Evolutionary conservation across 2,797 vertebrate species (phyloP).

Genomic region (Intellagama lesueurii): DNA sequence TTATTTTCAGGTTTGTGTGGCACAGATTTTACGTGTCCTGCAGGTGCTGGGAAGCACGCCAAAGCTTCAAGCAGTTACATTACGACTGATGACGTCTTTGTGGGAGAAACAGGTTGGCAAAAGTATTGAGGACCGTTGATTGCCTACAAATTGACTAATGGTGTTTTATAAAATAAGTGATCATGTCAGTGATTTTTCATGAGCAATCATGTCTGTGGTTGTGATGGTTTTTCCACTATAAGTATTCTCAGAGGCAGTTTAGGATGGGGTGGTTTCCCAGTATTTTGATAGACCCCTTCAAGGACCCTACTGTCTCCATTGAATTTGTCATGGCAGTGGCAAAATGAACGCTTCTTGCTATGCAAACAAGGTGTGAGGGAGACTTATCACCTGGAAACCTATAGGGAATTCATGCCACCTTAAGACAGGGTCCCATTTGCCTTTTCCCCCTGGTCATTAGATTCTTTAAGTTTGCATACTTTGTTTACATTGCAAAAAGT

Average conservation of each 20-base stretch:
- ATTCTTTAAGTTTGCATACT: background rate
- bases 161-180: background rate
- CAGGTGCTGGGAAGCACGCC: constrained; percentile 84
- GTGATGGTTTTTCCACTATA: rapidly evolving
- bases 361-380: background rate
- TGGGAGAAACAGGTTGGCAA: constrained; percentile 93
- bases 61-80: constrained; percentile 84
- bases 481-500: background rate
- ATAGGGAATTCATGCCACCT: background rate
- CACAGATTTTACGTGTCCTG: constrained; percentile 88
- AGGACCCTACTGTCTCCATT: too few relatives aligned
- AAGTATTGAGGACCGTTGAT: background rate
- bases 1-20: constrained; percentile 87
- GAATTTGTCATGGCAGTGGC: background rate
- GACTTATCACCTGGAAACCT: background rate
- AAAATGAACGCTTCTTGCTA: background rate
- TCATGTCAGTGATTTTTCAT: background rate
- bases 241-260: background rate
- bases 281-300: too few relatives aligned
- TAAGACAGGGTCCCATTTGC: background rate
- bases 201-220: background rate
- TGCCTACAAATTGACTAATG: background rate
- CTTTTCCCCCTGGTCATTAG: background rate
- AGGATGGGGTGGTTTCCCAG: too few relatives aligned
- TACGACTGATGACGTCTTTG: constrained; percentile 89